Evolutionary conservation across 2,888 invertebrate species (phyloP).

Genomic region (Eupithecia subfuscata): DNA sequence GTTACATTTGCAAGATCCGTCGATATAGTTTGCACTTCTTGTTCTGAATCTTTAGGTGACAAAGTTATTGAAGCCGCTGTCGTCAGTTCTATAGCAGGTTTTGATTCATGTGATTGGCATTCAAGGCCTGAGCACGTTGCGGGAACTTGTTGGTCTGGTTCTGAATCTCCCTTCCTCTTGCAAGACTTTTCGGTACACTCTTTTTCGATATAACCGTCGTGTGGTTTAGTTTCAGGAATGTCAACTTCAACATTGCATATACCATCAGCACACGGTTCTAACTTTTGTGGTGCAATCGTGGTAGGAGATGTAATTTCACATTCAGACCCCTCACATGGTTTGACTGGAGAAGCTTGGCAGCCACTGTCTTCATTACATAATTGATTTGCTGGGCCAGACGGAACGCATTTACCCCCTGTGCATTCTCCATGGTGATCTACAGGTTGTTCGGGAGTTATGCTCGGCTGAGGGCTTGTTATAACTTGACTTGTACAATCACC

Average conservation of each 20-base stretch:
- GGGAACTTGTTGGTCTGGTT: constrained; percentile 47
- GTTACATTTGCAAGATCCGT: constrained; percentile 19
- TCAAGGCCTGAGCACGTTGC: constrained; percentile 53
- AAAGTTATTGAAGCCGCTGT: constrained; percentile 16
- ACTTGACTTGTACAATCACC: constrained; percentile 47
- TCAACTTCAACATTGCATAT: constrained; percentile 27
- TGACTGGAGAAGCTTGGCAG: constrained; percentile 33
- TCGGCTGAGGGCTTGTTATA: constrained; percentile 21
- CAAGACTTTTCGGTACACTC: constrained; percentile 64
- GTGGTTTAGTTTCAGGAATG: constrained; percentile 9
- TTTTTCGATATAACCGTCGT: constrained; percentile 42
- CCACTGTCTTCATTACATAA: not conserved
- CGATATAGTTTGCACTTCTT: constrained; percentile 24
- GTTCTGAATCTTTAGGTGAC: constrained; percentile 24
- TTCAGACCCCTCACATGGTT: constrained; percentile 52
- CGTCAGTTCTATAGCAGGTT: constrained; percentile 24
- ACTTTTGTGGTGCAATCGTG: constrained; percentile 34
- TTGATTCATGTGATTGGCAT: constrained; percentile 44
- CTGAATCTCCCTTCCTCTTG: constrained; percentile 55
- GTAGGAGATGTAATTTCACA: constrained; percentile 47
- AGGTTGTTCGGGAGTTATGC: constrained; percentile 30
- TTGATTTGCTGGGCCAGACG: not conserved
- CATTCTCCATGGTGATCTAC: constrained; percentile 46
- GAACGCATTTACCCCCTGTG: constrained; percentile 39
- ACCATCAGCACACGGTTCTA: constrained; percentile 41